Percentiles rank a stretch among this genome's conserved stretches.
These are phyloP conservation scores for Serrognathus titanus DNA, from an alignment of 2,888 invertebrate genomes.

Conservation along the genomic window DNA sequence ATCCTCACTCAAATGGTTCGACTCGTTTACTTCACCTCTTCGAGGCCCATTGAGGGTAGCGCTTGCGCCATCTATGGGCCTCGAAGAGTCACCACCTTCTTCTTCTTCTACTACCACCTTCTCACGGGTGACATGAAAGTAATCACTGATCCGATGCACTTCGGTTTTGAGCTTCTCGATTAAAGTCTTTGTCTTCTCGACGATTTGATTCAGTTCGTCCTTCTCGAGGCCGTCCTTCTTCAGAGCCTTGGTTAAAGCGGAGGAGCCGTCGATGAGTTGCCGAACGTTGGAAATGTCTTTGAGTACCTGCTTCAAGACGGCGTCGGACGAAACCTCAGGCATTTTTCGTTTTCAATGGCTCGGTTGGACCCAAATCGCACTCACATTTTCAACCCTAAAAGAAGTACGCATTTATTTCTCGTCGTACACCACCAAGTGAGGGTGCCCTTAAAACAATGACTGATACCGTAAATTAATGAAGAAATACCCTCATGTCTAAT, in stretches of 20 bases:
- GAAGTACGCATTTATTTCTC: too few species aligned
- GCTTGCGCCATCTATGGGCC: neutral
- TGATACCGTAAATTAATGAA: too few species aligned
- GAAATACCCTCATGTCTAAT: too few species aligned
- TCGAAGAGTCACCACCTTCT: neutral
- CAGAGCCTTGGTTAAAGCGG: constrained; percentile 17
- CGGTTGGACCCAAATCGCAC: too few species aligned
- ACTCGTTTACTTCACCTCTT: neutral
- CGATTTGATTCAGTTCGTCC: constrained; percentile 13
- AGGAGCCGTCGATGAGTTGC: constrained; percentile 18
- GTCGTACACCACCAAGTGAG: too few species aligned
- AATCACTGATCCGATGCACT: constrained; percentile 19
- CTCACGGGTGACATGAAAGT: constrained; percentile 22
- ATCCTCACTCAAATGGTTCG: neutral
- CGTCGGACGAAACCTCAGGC: constrained; percentile 12
- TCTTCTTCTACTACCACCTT: constrained; percentile 1
- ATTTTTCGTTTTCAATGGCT: neutral
- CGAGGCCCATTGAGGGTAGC: neutral
- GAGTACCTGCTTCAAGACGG: constrained; percentile 19
- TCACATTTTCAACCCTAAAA: too few species aligned
- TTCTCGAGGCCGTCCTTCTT: constrained; percentile 14
- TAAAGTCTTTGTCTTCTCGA: constrained; percentile 24
- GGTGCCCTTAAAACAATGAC: too few species aligned
- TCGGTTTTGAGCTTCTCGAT: constrained; percentile 21
- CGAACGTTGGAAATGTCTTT: constrained; percentile 21